Evolutionary conservation across 2,888 invertebrate species (phyloP), one percentile per base, ranked within the genome.

Genomic region (Lordiphosa fenestrarum): DNA sequence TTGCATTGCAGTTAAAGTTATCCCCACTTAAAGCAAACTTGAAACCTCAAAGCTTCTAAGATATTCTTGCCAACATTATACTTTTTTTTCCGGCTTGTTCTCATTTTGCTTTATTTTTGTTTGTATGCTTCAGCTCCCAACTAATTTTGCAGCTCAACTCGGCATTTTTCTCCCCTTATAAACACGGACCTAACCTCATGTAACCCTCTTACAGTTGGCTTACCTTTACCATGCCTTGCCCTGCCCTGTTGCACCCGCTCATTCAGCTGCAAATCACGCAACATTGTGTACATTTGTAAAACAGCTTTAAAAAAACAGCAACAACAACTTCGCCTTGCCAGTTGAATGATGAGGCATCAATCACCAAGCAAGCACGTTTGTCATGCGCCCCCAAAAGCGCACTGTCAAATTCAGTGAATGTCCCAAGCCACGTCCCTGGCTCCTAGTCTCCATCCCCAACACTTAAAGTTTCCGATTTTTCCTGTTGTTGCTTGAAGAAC

Each of bases 201-300:
- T 48, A 13, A 5, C 21, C 44, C 44, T 30, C 15, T 13, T 49
- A 56, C 49, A 41, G 49, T 41, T 48, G 36, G 48, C 56, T 54
- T 46, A 15, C 13, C 44, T 15, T 9, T 9, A 39, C 10, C 21
- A 25, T 36, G 44, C 13, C 50, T 21, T 36, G 33, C 10, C 19
- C 42, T 15, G 15, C 15, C 21, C 41, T 58, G 30, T 44, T 57
- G 66, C 57, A 70, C 58, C 61, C 35, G 42, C 73, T 74, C 76
- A 77, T 77, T 77, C 81, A 83, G 77, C 84, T 77, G 77, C 81
- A 84, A 77, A 77, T 77, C 77, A 77, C 84, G 73, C 84, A 80
- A 77, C 77, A 80, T 80, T 77, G 73, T 84, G 80, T 83, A 81
- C 84, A 77, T 77, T 77, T 84, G 84, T 84, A 80, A 84, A 80